Conservation (phyloP, 2,888 invertebrate genomes). For the Andrena chrysosceles region DNA sequence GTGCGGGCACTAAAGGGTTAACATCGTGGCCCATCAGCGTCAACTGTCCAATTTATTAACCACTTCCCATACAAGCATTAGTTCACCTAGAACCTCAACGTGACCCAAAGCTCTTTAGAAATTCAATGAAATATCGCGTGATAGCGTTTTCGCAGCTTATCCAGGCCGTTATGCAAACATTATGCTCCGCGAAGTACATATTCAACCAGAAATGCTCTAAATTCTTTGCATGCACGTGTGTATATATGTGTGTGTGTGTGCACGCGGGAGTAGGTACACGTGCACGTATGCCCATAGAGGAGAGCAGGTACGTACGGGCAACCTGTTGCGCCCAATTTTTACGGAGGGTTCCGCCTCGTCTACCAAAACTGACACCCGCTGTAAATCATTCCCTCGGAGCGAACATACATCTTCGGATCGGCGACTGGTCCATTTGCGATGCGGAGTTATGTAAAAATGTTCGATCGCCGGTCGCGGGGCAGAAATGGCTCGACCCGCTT, state of each 20-base stretch:
- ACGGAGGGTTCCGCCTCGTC: constrained; percentile 68
- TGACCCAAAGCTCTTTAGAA: not conserved
- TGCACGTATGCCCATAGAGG: not conserved
- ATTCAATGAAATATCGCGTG: constrained; percentile 15
- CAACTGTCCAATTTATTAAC: too few relatives aligned
- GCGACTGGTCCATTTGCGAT: constrained; percentile 59
- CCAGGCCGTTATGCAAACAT: constrained; percentile 42
- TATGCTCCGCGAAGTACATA: constrained; percentile 37
- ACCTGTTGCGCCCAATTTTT: constrained; percentile 77
- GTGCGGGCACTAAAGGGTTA: too few relatives aligned
- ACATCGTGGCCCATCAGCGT: too few relatives aligned
- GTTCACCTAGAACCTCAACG: too few relatives aligned
- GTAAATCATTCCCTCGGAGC: constrained; percentile 64
- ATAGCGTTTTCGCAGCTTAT: constrained; percentile 8
- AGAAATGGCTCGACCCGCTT: constrained; percentile 13
- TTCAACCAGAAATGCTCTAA: constrained; percentile 41
- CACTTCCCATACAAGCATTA: too few relatives aligned
- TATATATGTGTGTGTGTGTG: not conserved
- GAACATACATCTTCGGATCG: constrained; percentile 64
- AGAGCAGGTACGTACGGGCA: constrained; percentile 69
- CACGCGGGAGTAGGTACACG: constrained; percentile 5
- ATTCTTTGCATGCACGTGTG: constrained; percentile 48
- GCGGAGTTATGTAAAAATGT: constrained; percentile 49
- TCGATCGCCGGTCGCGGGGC: constrained; percentile 3
- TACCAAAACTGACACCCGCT: constrained; percentile 68